A percentile compares a stretch with the other conserved stretches of the same genome.
Evolutionary conservation across 2,797 vertebrate genomes (phyloP).

Genomic region (Vireo griseus): DNA sequence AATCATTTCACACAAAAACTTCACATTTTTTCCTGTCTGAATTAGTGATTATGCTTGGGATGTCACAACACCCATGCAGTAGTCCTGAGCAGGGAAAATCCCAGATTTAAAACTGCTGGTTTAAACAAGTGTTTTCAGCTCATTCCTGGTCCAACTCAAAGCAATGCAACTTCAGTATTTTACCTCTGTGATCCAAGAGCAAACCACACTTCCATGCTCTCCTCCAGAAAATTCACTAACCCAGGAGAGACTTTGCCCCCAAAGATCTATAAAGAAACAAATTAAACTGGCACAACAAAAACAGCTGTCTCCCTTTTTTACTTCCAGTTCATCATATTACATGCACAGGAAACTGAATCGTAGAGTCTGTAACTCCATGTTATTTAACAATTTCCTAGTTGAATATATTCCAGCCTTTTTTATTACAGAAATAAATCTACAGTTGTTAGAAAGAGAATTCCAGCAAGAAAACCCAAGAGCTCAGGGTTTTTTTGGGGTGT

Average conservation of each 20-base stretch:
- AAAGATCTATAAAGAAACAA: background rate
- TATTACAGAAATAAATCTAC: background rate
- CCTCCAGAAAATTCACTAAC: background rate
- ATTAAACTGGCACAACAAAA: background rate
- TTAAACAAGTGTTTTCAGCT: background rate
- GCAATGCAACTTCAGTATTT: background rate
- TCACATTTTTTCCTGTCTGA: background rate
- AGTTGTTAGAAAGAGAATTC: background rate
- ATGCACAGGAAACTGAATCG: background rate
- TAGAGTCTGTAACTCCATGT: background rate
- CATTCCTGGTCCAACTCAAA: background rate
- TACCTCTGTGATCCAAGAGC: background rate
- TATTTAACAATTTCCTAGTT: background rate
- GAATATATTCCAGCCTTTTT: background rate
- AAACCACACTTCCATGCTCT: background rate
- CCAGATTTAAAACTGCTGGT: background rate
- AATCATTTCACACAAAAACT: background rate
- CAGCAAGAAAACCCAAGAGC: background rate
- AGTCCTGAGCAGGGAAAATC: background rate
- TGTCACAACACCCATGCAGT: constrained; percentile 1
- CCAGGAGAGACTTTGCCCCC: background rate
- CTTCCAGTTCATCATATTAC: background rate
- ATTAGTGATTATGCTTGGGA: background rate
- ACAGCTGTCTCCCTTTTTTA: background rate
- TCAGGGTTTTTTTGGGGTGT: fast-evolving